phyloP scores from a whole-genome alignment of 1,140 invertebrate genomes.

The Cotesia typhae region DNA sequence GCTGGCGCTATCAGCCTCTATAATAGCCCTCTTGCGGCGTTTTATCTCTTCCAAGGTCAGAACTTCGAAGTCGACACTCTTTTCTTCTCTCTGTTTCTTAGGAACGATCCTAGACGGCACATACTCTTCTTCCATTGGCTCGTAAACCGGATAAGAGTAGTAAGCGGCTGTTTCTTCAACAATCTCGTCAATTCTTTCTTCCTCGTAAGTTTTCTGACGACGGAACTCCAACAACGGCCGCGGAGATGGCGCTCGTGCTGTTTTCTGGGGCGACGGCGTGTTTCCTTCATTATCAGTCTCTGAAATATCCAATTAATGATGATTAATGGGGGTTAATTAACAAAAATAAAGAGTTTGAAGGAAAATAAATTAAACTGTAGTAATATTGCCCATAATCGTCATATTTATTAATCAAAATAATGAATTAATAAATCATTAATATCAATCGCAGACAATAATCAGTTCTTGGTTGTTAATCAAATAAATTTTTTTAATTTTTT shows the following conservation, averaged over 20 bases:
- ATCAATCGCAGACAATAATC: constrained; percentile 60
- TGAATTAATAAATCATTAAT: constrained; percentile 56
- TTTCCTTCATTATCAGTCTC: constrained; percentile 76
- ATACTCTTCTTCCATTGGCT: neutral
- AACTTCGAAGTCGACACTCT: constrained; percentile 51
- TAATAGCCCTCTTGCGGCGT: constrained; percentile 38
- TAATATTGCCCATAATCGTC: too few relatives aligned
- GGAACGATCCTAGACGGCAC: too few relatives aligned
- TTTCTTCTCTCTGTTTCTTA: too few relatives aligned
- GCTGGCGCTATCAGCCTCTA: neutral
- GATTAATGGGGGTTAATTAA: too few relatives aligned
- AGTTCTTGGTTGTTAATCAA: constrained; percentile 23
- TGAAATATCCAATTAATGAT: constrained; percentile 63
- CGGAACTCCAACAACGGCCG: constrained; percentile 42
- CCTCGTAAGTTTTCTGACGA: constrained; percentile 71
- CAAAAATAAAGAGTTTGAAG: neutral
- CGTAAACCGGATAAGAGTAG: constrained; percentile 67
- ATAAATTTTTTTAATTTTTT: constrained; percentile 15
- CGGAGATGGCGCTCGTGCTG: constrained; percentile 51
- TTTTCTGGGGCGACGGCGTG: constrained; percentile 69
- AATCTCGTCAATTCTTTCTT: constrained; percentile 73
- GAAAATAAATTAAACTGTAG: too few relatives aligned
- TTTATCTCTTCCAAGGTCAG: constrained; percentile 62
- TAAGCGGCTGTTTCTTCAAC: constrained; percentile 74
- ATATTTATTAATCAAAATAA: constrained; percentile 56